These are phyloP conservation scores for Paelopatides confundens DNA, from an alignment of 53 echinoderm and acorn worm species.

Conservation along the genomic window DNA sequence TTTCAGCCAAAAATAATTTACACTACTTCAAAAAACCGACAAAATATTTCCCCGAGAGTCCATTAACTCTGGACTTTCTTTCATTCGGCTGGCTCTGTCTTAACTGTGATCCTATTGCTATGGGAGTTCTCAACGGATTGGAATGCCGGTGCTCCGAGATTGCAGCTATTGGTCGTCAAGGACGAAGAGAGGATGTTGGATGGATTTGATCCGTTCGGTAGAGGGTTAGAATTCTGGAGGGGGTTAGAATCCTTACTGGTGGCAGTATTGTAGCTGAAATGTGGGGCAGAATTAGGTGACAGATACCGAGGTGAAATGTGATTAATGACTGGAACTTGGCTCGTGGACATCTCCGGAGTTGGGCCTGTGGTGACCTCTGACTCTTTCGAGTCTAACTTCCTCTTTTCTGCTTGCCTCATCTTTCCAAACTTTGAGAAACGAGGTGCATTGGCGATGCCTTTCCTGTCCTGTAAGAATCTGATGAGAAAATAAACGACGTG, in stretches of 20 bases:
- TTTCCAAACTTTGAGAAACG: slow-evolving; percentile 72
- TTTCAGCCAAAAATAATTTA: no score
- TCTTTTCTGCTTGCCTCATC: slow-evolving; percentile 51
- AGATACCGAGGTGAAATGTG: not conserved
- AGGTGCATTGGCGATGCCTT: slow-evolving; percentile 78
- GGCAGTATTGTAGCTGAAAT: not conserved
- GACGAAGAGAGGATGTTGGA: not conserved
- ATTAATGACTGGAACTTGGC: not conserved
- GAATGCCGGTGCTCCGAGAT: not conserved
- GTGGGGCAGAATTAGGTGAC: not conserved
- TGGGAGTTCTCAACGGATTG: not conserved
- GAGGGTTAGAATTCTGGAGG: no score
- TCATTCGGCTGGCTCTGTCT: not conserved
- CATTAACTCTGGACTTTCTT: no score
- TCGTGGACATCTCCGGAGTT: not conserved
- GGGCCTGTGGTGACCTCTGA: not conserved
- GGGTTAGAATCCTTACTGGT: not conserved
- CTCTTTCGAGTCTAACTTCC: not conserved
- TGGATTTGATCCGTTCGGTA: not conserved
- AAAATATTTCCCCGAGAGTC: no score
- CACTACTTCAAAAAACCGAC: no score
- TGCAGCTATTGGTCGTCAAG: not conserved
- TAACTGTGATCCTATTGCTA: not conserved
- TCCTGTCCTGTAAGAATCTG: slow-evolving; percentile 83
- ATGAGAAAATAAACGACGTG: not conserved